phyloP scores from a whole-genome alignment of 2,113 vertebrate genomes.

The Odocoileus hemionus region DNA sequence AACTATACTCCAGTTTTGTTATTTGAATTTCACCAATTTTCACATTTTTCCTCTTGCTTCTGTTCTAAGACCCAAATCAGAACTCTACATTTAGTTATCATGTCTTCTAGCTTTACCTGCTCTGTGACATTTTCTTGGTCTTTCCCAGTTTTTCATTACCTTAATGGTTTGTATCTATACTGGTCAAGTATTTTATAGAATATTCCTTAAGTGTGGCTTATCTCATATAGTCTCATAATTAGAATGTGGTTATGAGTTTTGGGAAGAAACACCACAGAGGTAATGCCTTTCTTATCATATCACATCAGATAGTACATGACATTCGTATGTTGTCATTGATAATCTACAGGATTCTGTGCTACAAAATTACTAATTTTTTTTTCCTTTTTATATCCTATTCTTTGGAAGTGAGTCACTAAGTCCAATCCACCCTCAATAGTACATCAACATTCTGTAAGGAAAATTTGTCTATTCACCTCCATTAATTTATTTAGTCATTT shows the following conservation, averaged over 20 bases:
- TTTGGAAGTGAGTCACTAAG: neutral
- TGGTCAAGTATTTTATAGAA: neutral
- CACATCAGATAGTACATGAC: neutral
- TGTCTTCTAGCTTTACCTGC: neutral
- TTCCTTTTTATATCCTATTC: neutral
- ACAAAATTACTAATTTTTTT: neutral
- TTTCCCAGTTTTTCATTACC: neutral
- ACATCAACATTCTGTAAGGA: neutral
- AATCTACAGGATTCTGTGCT: neutral
- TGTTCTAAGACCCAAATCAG: neutral
- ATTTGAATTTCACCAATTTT: neutral
- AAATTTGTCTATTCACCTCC: neutral
- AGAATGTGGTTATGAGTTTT: neutral
- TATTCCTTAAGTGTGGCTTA: neutral
- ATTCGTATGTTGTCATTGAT: neutral
- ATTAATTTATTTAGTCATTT: neutral
- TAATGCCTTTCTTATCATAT: neutral
- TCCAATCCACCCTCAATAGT: neutral
- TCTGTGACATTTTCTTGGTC: neutral
- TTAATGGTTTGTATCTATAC: neutral
- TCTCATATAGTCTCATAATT: neutral
- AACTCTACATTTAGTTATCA: neutral
- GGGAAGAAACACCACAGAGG: neutral
- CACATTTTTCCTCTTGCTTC: neutral
- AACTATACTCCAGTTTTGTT: neutral